Conservation (phyloP, 2,113 vertebrate species). For the Lota lota region DNA sequence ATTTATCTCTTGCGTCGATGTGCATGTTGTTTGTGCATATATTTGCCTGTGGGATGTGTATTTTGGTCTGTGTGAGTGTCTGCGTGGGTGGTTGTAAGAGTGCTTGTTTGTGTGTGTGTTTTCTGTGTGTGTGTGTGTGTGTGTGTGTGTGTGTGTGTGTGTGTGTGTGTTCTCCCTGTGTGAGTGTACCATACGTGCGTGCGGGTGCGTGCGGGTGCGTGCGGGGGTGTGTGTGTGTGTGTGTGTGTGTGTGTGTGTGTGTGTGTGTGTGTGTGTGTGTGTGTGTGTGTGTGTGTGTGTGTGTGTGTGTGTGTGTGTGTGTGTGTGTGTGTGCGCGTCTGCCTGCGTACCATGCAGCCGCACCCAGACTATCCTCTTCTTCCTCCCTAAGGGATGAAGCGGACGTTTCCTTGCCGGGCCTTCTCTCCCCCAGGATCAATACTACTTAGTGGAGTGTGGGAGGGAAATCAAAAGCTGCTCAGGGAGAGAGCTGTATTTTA, state of each 20-base stretch:
- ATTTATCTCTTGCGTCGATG: conserved; percentile 27
- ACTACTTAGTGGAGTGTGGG: conserved; percentile 50
- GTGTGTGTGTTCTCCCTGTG: background rate
- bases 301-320: background rate
- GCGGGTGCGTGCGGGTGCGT: no score
- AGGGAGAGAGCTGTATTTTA: conserved; percentile 33
- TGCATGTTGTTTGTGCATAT: conserved; percentile 13
- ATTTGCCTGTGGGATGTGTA: background rate
- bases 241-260: no score
- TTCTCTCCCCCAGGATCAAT: conserved; percentile 51
- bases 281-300: background rate
- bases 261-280: no score
- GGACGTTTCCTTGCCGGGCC: conserved; percentile 35
- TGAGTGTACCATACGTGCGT: background rate
- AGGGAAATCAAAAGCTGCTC: conserved; percentile 52
- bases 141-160: conserved; percentile 8
- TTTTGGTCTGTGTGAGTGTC: no score
- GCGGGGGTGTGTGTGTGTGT: conserved; percentile 1
- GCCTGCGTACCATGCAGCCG: conserved; percentile 1
- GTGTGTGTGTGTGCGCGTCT: background rate
- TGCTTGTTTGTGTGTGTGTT: background rate
- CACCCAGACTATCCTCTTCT: conserved; percentile 17
- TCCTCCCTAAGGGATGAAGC: conserved; percentile 16
- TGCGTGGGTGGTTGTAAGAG: background rate
- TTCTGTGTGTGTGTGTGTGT: background rate